Base-by-base conservation (phyloP, 2,888 invertebrate species). In the Caenorhabditis angaria region DNA sequence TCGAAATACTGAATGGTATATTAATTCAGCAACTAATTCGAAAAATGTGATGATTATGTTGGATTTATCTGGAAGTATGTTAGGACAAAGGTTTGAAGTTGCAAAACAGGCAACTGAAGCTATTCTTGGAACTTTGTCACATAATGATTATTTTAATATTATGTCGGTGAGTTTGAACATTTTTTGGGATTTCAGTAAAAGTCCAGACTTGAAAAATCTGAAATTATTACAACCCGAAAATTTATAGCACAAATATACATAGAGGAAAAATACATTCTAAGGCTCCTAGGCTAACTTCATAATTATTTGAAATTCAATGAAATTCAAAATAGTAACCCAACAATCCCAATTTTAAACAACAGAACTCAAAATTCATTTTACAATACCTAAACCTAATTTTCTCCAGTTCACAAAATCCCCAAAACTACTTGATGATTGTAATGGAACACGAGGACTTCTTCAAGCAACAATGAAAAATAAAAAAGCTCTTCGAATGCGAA, bases 101-200 rank as follows among this genome's bases (percentile, higher is more conserved):
- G 95, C 94, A 18, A 92, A 92, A 83, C 92, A 93, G 85, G 97
- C 97, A 0, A 92, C 97, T 25, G 91, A 92, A 68, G 93, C 93
- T 50, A 92, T 99, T 70, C 89, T 99, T 83, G 94, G 95, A 74
- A 97, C 99, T 0, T 91, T 99, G 58, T 95, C 95, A 8, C 97
- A 97, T 88, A 97, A 99, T 88, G 99, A 99, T 89, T 97, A 93
- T 88, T 93, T 99, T 65, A 97, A 96, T 84, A 93, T 99, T 29
- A 92, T 94, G 82, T 92, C 92, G 83, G 90, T 90, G 81, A 81
- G 82, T 62, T 61, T 28, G 28, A 60, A 48, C 10, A 53, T 14
- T 3, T 24, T 5, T 22, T 53, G 12, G 14, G 27, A 27, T 55
- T 28, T 28, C n/a, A 54, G 27, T 27, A 8, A 10, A 14, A 47